A percentile compares a stretch with the other conserved stretches of the same genome.
These are phyloP conservation scores for Bolinopsis microptera DNA, from an alignment of 37 sponge, comb jelly and placozoan genomes.

Conservation along the genomic window DNA sequence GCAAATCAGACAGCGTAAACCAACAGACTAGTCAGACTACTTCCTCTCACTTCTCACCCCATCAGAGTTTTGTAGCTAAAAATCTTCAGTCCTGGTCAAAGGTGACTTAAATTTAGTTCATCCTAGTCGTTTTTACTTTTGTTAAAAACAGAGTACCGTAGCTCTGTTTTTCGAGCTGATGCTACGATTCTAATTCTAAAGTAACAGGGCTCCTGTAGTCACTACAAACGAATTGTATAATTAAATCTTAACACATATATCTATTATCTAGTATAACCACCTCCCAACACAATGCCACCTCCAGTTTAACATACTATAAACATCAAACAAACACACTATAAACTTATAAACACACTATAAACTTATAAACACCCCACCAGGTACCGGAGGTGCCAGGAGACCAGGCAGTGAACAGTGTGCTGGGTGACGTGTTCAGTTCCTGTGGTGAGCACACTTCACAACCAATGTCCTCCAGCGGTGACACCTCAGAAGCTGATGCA, in stretches of 20 bases:
- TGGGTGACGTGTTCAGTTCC: constrained; percentile 29
- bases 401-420: background rate
- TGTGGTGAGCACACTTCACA: background rate
- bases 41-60: background rate
- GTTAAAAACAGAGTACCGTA: no score
- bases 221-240: no score
- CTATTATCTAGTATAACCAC: no score
- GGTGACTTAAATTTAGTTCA: background rate
- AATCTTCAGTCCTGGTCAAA: constrained; percentile 1
- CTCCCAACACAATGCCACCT: no score
- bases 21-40: background rate
- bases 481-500: background rate
- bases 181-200: no score
- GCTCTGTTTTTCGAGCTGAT: no score
- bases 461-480: background rate
- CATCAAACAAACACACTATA: no score
- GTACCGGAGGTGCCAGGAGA: constrained; percentile 44
- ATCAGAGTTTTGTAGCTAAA: background rate
- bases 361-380: background rate
- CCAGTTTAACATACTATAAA: no score
- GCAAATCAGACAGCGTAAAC: background rate
- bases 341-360: no score
- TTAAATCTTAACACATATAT: no score
- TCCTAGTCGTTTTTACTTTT: no score
- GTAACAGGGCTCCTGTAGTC: no score